phyloP scores from a whole-genome alignment of 2,113 vertebrate species.

The Sphaerodactylus townsendi region DNA sequence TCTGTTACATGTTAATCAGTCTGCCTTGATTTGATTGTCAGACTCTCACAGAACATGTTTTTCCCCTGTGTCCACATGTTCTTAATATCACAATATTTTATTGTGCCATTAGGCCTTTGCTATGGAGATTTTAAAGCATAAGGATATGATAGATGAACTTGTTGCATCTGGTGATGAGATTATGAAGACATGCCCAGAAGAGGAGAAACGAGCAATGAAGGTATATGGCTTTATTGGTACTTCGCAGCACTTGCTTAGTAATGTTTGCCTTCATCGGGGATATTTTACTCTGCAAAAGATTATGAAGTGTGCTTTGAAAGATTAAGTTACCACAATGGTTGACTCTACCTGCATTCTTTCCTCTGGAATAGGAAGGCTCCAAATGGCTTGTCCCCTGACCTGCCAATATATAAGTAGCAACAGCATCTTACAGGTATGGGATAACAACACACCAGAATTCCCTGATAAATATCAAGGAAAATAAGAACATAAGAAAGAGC shows the following conservation, averaged over 20 bases:
- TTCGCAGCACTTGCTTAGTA: background rate
- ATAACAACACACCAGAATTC: background rate
- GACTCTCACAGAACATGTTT: conserved; percentile 27
- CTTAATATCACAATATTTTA: conserved; percentile 32
- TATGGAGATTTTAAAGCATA: conserved; percentile 97
- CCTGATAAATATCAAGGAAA: background rate
- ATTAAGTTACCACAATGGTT: background rate
- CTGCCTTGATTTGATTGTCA: conserved; percentile 55
- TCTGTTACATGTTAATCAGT: conserved; percentile 56
- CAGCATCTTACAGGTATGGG: too few species aligned
- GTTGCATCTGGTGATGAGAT: conserved; percentile 87
- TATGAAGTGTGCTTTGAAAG: background rate
- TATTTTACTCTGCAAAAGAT: background rate
- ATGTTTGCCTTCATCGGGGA: background rate
- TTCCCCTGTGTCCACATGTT: conserved; percentile 29
- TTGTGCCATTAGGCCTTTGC: conserved; percentile 86
- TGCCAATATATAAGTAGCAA: background rate
- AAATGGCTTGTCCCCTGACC: background rate
- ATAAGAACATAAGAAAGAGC: too few species aligned
- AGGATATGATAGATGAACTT: conserved; percentile 92
- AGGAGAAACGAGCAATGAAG: conserved; percentile 85
- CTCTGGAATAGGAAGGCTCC: too few species aligned
- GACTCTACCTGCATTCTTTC: background rate
- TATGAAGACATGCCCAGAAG: conserved; percentile 84
- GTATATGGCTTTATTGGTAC: conserved; percentile 64